Evolutionary conservation across 35 echinoderm and acorn worm genomes (phyloP).

Genomic region (Strongylocentrotus purpuratus): DNA sequence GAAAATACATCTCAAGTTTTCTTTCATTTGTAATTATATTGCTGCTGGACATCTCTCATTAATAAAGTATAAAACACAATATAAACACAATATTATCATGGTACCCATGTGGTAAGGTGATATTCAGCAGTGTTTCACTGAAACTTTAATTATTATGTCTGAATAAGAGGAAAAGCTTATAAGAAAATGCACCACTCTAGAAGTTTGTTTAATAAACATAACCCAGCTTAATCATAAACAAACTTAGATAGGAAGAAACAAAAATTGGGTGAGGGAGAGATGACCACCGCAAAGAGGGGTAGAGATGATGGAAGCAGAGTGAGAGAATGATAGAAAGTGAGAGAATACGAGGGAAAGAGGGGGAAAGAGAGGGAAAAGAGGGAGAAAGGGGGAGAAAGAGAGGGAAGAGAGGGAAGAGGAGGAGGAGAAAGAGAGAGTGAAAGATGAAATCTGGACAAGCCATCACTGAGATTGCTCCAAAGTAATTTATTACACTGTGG

Average conservation of each 20-base stretch:
- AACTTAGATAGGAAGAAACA: neutral
- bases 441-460: constrained; percentile 3
- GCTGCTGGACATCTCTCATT: neutral
- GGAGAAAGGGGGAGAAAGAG: neutral
- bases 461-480: neutral
- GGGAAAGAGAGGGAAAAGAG: neutral
- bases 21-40: neutral
- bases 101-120: neutral
- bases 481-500: neutral
- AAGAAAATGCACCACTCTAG: neutral
- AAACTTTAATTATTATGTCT: neutral
- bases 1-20: neutral
- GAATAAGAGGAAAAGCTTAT: neutral
- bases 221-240: neutral
- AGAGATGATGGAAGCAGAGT: neutral
- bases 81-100: neutral
- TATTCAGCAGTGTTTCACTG: neutral
- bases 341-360: neutral
- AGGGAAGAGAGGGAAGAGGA: neutral
- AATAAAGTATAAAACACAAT: neutral
- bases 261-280: neutral
- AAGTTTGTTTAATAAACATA: constrained; percentile 7
- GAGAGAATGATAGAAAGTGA: neutral
- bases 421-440: neutral
- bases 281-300: neutral